phyloP scores from a whole-genome alignment of 2,113 vertebrate genomes.

The Leptosomus discolor region DNA sequence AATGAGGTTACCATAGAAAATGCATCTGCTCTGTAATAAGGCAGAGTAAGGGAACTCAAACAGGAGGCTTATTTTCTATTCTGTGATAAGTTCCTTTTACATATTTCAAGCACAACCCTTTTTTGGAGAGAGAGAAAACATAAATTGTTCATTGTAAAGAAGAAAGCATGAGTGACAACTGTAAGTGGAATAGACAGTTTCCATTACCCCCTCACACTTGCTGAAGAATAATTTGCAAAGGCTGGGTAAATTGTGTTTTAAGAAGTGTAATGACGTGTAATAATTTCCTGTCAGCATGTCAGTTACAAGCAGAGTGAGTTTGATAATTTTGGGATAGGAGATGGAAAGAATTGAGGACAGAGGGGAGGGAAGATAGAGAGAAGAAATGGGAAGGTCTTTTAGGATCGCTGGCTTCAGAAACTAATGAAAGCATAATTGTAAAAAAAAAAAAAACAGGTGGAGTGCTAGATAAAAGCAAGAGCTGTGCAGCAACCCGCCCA shows the following conservation, averaged over 20 bases:
- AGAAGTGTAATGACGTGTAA: conserved; percentile 85
- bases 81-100: not conserved
- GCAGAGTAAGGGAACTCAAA: not conserved
- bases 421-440: conserved; percentile 51
- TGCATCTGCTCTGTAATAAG: not conserved
- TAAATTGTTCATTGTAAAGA: conserved; percentile 57
- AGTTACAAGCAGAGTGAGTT: conserved; percentile 68
- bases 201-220: conserved; percentile 78
- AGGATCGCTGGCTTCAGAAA: conserved; percentile 41
- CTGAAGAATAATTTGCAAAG: conserved; percentile 81
- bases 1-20: conserved; percentile 27
- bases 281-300: conserved; percentile 84
- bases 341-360: not conserved
- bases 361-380: not conserved
- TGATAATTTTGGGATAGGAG: conserved; percentile 50
- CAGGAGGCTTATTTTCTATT: not conserved
- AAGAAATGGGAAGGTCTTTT: conserved; percentile 33
- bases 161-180: conserved; percentile 61
- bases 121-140: conserved; percentile 33
- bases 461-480: conserved; percentile 62
- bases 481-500: conserved; percentile 30
- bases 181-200: conserved; percentile 83
- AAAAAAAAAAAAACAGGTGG: conserved; percentile 51
- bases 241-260: conserved; percentile 86
- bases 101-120: not conserved